Evolutionary conservation across 1,140 invertebrate genomes (phyloP).

Genomic region (Drosophila hydei): DNA sequence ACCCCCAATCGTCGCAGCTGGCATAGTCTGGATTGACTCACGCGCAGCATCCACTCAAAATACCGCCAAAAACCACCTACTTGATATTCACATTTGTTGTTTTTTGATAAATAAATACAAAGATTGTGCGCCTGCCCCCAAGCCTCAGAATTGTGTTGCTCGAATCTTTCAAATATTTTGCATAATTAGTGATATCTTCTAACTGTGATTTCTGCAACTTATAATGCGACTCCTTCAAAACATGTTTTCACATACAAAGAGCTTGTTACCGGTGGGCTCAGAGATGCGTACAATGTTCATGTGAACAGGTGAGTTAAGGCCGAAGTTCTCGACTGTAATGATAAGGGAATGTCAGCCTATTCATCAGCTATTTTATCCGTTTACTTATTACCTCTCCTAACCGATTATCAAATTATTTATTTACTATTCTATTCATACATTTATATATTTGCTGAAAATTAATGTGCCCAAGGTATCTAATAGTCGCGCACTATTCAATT

Average conservation of each 20-base stretch:
- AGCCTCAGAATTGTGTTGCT: conserved; percentile 25
- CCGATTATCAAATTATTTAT: too few species aligned
- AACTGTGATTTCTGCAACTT: conserved; percentile 14
- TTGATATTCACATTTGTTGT: not conserved
- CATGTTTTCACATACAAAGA: conserved; percentile 13
- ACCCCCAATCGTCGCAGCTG: conserved; percentile 5
- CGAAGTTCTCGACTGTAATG: too few species aligned
- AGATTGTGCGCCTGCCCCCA: not conserved
- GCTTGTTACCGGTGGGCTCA: not conserved
- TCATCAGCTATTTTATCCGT: too few species aligned
- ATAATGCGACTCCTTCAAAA: conserved; percentile 4
- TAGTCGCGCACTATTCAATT: conserved; percentile 7
- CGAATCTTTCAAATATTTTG: conserved; percentile 12
- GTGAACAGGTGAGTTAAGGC: too few species aligned
- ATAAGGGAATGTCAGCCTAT: too few species aligned
- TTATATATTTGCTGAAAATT: too few species aligned
- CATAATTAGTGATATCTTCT: conserved; percentile 31
- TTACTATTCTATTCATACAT: too few species aligned
- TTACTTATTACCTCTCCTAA: too few species aligned
- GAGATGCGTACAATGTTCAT: too few species aligned
- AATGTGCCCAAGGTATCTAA: not conserved
- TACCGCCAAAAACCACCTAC: not conserved
- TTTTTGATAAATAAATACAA: not conserved
- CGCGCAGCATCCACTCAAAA: not conserved
- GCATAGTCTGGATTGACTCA: not conserved